These are phyloP conservation scores for Prunella strophiata DNA, from an alignment of 2,797 vertebrate genomes.

Conservation along the genomic window DNA sequence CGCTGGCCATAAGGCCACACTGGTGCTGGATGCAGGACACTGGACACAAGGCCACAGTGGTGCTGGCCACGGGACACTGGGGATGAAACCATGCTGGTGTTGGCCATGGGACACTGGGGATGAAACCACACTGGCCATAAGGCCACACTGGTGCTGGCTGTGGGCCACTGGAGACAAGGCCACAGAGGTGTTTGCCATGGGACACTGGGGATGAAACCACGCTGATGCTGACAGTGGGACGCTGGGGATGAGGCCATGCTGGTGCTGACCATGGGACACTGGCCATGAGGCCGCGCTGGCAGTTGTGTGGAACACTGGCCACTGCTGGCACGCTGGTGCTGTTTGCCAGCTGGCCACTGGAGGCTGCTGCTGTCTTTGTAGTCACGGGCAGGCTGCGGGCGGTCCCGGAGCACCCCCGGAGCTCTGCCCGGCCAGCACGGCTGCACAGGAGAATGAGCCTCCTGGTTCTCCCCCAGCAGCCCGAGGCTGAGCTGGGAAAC, in stretches of 20 bases:
- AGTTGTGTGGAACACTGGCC: rapidly evolving
- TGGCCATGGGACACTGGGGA: rapidly evolving
- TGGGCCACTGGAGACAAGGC: rapidly evolving
- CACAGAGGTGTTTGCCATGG: rapidly evolving
- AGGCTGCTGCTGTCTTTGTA: slow-evolving; percentile 69
- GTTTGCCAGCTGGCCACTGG: slow-evolving; percentile 52
- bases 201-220: rapidly evolving
- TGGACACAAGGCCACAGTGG: background rate
- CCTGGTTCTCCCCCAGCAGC: background rate
- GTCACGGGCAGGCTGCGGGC: background rate
- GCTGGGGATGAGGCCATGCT: background rate
- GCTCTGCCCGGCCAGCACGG: background rate
- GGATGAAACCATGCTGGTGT: too few relatives aligned
- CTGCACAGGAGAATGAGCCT: background rate
- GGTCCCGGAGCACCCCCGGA: background rate
- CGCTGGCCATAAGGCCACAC: rapidly evolving
- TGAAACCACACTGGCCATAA: rapidly evolving
- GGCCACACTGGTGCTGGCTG: too few relatives aligned
- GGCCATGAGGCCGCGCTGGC: background rate
- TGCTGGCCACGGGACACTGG: background rate
- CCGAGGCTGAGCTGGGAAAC: background rate
- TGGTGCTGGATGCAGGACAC: background rate
- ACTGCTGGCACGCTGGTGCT: background rate
- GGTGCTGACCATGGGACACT: rapidly evolving
- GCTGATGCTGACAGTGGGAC: rapidly evolving